phyloP scores from a whole-genome alignment of 2,888 invertebrate genomes.

The Drosophila fulvimacula region DNA sequence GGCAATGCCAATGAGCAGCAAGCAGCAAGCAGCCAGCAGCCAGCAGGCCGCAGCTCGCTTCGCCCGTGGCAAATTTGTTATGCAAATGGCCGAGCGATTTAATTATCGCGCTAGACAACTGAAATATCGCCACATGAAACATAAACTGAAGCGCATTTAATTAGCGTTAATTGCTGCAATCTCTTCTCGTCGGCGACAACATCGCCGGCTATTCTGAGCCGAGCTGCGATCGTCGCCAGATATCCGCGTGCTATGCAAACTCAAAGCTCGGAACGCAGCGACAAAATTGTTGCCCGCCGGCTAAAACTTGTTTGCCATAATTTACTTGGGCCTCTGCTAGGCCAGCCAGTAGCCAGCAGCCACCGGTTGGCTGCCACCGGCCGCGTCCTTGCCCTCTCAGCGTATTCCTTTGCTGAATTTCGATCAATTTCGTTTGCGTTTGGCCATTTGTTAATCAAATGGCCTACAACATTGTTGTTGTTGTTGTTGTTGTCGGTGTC shows the following conservation, averaged over 20 bases:
- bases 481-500: constrained; percentile 22
- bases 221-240: constrained; percentile 45
- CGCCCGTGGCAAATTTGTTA: constrained; percentile 72
- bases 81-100: constrained; percentile 81
- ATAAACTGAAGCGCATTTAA: constrained; percentile 79
- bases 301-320: constrained; percentile 84
- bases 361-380: background rate
- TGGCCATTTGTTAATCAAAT: constrained; percentile 83
- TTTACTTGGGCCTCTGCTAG: constrained; percentile 79
- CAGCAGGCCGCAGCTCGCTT: background rate
- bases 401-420: constrained; percentile 71
- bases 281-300: constrained; percentile 84
- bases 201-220: constrained; percentile 10
- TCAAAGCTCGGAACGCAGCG: constrained; percentile 46
- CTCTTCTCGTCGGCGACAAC: constrained; percentile 59
- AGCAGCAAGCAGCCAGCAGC: background rate
- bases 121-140: constrained; percentile 81
- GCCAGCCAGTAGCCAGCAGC: constrained; percentile 12
- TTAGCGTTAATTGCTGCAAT: constrained; percentile 82
- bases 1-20: constrained; percentile 4
- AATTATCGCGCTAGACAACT: constrained; percentile 83
- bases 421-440: constrained; percentile 80
- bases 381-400: constrained; percentile 27
- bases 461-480: constrained; percentile 79
- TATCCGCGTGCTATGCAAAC: constrained; percentile 31